Base-by-base conservation (phyloP, 2,888 invertebrate species). In the Craniophora ligustri region DNA sequence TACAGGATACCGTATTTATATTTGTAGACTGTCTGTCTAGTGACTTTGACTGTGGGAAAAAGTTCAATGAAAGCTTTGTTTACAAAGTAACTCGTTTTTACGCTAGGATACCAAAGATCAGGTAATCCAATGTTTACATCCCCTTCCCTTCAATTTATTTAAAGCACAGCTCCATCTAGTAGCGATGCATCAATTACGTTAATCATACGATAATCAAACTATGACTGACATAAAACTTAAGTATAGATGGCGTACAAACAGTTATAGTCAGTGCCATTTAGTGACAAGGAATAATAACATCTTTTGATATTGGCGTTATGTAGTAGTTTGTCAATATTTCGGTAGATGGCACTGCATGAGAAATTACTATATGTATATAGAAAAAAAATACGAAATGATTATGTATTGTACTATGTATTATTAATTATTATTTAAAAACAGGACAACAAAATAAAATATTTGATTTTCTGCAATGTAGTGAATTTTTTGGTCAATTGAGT, bases 31-130 rank as follows among this genome's bases (percentile, higher is more conserved):
- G n/a, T n/a, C n/a, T n/a, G n/a, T n/a, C n/a, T n/a, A n/a, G n/a
- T n/a, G n/a, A n/a, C n/a, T n/a, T n/a, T n/a, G n/a, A n/a, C n/a
- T 15, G 14, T 6, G 21, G 21, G 21, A 31, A 18, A 26, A 36
- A 48, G 23, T 58, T 47, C 32, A 34, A 26, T 46, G 13, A 69
- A 56, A 57, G 28, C 28, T 31, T 47, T 50, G 53, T 64, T 57
- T 46, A 54, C 50, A 32, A 35, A 34, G 36, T 48, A 19, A 13
- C 15, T 35, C 38, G 14, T 32, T 19, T 15, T 15, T 11, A 35
- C 13, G 23, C 21, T 21, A 14, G 19, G 21, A 26, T 10, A 35
- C 14, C 23, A 18, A 34, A 41, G 30, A 42, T 53, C 35, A 47
- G 36, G 18, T 58, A 39, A 64, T 64, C 19, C n/a, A 23, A 42